Conservation (phyloP, 2,113 vertebrate genomes). For the Pelobates fuscus region DNA sequence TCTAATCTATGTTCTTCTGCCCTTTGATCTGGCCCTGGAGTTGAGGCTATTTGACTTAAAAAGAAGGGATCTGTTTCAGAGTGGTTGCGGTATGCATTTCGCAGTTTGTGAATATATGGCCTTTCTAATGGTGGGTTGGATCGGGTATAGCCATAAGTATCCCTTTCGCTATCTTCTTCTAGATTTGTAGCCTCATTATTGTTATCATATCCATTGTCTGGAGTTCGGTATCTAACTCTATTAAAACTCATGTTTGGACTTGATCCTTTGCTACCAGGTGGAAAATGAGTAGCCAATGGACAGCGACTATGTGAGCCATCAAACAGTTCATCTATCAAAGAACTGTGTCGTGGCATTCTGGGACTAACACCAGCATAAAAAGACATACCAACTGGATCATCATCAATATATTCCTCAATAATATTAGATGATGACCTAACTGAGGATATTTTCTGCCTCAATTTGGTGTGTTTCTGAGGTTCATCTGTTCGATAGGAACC, state of each 20-base stretch:
- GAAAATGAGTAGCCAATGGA: conserved; percentile 64
- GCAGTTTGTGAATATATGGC: conserved; percentile 60
- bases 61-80: conserved; percentile 80
- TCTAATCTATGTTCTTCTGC: conserved; percentile 63
- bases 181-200: conserved; percentile 45
- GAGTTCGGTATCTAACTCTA: conserved; percentile 68
- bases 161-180: conserved; percentile 55
- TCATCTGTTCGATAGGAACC: conserved; percentile 73
- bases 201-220: conserved; percentile 75
- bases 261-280: conserved; percentile 69
- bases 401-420: conserved; percentile 69
- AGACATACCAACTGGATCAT: conserved; percentile 67
- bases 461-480: conserved; percentile 60
- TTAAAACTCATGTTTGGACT: conserved; percentile 71
- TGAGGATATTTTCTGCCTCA: conserved; percentile 71
- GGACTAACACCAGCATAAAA: conserved; percentile 69
- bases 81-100: conserved; percentile 63
- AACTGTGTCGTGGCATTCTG: conserved; percentile 71
- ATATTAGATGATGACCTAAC: conserved; percentile 63
- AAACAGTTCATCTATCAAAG: conserved; percentile 72
- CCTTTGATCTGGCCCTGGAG: conserved; percentile 55
- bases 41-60: conserved; percentile 68
- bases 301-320: conserved; percentile 65
- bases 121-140: conserved; percentile 67
- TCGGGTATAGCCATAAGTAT: conserved; percentile 56